These are phyloP conservation scores for Heterotis niloticus DNA, from an alignment of 2,113 vertebrate species.

Conservation along the genomic window DNA sequence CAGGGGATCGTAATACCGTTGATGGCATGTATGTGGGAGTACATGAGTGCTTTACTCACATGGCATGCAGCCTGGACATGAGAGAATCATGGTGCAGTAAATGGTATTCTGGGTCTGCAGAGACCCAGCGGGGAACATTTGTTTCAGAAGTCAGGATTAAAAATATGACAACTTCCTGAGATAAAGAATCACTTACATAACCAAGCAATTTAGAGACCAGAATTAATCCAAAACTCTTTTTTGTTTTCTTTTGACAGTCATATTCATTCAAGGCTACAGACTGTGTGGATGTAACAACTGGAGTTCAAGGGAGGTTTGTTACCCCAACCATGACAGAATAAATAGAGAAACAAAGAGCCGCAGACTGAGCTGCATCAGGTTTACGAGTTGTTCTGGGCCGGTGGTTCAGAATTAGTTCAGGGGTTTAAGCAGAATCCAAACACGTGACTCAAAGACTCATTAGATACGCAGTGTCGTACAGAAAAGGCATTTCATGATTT, in stretches of 20 bases:
- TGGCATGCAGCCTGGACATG: too few relatives aligned
- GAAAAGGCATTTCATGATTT: slow-evolving; percentile 47
- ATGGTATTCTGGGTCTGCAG: too few relatives aligned
- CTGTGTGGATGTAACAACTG: slow-evolving; percentile 9
- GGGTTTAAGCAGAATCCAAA: background rate
- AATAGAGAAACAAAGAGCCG: background rate
- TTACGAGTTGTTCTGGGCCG: background rate
- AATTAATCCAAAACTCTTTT: slow-evolving; percentile 30
- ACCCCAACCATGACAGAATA: background rate
- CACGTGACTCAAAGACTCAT: background rate
- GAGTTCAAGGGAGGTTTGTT: background rate
- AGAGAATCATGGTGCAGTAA: too few relatives aligned
- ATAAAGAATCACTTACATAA: slow-evolving; percentile 19
- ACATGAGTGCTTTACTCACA: too few relatives aligned
- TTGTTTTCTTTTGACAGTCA: slow-evolving; percentile 29
- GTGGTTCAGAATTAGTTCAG: background rate
- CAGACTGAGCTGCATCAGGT: background rate
- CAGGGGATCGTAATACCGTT: too few relatives aligned
- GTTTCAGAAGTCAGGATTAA: slow-evolving; percentile 24
- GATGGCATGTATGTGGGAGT: too few relatives aligned
- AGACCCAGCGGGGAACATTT: too few relatives aligned
- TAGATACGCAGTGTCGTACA: background rate
- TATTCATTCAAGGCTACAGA: background rate
- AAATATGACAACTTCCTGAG: slow-evolving; percentile 2
- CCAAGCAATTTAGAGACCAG: slow-evolving; percentile 35